Evolutionary conservation across 2,113 vertebrate genomes (phyloP), one percentile per base, ranked within the genome.

Genomic region (Poecilia latipinna): DNA sequence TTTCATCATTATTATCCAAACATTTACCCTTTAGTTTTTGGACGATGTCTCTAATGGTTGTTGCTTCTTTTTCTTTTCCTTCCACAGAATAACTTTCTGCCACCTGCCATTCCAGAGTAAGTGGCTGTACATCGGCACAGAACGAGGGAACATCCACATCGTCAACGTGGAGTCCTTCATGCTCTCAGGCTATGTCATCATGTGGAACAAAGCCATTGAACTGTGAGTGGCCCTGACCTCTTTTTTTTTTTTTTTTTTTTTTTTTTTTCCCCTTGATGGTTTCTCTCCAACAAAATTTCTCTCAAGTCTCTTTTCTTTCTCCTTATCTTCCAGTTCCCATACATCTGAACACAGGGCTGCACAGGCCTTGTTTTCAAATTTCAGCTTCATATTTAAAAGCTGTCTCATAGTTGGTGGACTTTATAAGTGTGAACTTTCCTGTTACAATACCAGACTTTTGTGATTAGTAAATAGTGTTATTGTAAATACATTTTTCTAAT

Each of bases 171-270:
- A 99, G 95, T 97, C 97, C 92, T 99, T 99, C 91, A 96, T 95
- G 86, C 98, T 99, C 96, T 99, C 98, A 96, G 98, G 98, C 96
- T 99, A 99, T 75, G 98, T 99, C 95, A 98, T 99, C 94, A 99
- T 99, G 98, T 99, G 98, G 98, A 99, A 99, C 95, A 99, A 99
- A 99, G 98, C 98, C 97, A 99, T 99, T 89, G 97, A 99, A 96
- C 95, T 99, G 98, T 99, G 90, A 99, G 98, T 98, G 66, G 68
- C 51, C 77, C 72, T 15, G 11, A 77, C 37, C n/a, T 73, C 54
- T 44, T 70, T 68, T 75, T 13, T 42, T 39, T 39, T 39, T 39
- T 39, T 39, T 39, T 39, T 39, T 39, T 39, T 12, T 39, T 42
- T 42, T 42, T 42, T 42, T 10, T 75, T 74, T 37, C 70, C n/a